Evolutionary conservation across 2,113 vertebrate genomes (phyloP).

Genomic region (Tamias sibiricus): DNA sequence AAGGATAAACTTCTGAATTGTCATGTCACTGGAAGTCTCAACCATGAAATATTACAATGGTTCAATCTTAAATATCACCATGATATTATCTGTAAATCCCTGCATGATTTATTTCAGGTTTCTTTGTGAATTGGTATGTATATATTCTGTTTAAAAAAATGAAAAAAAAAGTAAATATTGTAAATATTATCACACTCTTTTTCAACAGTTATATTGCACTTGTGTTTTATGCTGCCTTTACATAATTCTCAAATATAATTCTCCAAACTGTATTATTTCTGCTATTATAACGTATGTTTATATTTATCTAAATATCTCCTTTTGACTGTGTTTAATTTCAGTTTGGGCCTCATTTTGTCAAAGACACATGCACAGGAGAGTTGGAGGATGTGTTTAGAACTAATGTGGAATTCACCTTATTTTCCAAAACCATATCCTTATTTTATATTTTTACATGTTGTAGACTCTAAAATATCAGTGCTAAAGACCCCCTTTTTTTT

Average conservation of each 20-base stretch:
- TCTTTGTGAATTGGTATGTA: not conserved
- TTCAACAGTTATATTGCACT: not conserved
- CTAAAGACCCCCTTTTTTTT: not conserved
- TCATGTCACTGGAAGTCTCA: slow-evolving; percentile 3
- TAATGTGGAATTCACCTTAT: not conserved
- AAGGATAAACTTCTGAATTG: slow-evolving; percentile 47
- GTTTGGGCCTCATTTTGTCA: not conserved
- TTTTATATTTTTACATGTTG: slow-evolving; percentile 4
- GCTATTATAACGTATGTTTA: not conserved
- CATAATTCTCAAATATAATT: slow-evolving; percentile 29
- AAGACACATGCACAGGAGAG: not conserved
- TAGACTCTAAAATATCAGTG: slow-evolving; percentile 16
- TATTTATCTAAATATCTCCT: slow-evolving; percentile 4
- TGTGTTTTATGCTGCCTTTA: not conserved
- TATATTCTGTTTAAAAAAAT: not conserved
- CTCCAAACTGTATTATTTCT: not conserved
- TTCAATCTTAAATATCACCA: slow-evolving; percentile 67
- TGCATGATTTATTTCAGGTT: not conserved
- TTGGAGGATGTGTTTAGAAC: slow-evolving; percentile 6
- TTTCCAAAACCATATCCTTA: not conserved
- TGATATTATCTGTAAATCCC: slow-evolving; percentile 36
- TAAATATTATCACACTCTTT: not conserved
- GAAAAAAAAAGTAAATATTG: not conserved
- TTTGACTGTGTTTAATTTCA: slow-evolving; percentile 26
- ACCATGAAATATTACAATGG: slow-evolving; percentile 33